Base-by-base conservation (phyloP, 2,797 vertebrate genomes). In the Cyprinodon diabolis region DNA sequence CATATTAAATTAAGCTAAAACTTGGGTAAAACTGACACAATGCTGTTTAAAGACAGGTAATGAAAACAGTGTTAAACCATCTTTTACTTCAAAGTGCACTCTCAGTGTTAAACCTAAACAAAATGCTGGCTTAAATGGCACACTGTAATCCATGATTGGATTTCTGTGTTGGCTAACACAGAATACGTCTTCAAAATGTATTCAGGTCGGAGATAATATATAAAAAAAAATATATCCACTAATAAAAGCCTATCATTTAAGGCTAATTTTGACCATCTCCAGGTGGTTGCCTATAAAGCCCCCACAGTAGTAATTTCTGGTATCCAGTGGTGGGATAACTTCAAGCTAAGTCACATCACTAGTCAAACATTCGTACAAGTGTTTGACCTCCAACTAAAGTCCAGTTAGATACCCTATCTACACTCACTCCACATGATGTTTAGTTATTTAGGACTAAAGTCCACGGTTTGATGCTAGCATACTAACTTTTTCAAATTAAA, bases 381-480 rank as follows among this genome's bases (percentile, higher is more conserved):
- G 25, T 82, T 76, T 80, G 79, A 80, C 84, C 79, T 78, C 63
- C 9, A 77, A 54, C 80, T 85, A 86, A 92, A 94, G 91, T 92
- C 90, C 90, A 90, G 70, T 68, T 30, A 79, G 89, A 91, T 91
- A 90, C 21, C 68, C 77, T 87, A 80, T 91, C 84, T 83, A 75
- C 72, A 4, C 57, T 3, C 1, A 30, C 30, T 30, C 30, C 52
- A 71, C 72, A 62, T 0, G 23, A 69, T 45, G 51, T 56, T 49
- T 30, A 66, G 52, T 65, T 40, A 72, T 66, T 62, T 45, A 51
- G 71, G 89, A 85, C 76, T 87, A 86, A 92, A 91, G 91, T 93
- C 86, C 88, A 84, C 0, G 23, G 60, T 66, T 80, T 82, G 56
- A 74, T 76, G 79, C 84, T 21, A 79, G 82, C 66, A 85, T 5